Conservation (phyloP, 1,140 invertebrate species). For the Vanessa atalanta region DNA sequence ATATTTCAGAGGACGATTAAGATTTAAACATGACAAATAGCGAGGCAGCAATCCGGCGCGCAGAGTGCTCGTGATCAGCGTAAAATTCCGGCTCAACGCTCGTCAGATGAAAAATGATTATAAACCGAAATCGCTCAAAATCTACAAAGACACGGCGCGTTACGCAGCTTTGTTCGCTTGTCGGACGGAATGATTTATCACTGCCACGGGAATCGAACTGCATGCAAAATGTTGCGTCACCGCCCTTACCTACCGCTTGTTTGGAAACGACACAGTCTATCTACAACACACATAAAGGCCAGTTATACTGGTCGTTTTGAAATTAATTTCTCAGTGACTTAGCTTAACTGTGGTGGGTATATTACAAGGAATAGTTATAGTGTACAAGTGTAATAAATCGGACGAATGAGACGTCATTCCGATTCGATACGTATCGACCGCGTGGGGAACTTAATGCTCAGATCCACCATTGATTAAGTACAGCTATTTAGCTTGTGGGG, state of each 20-base stretch:
- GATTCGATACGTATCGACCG: slow-evolving; percentile 73
- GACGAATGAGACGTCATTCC: slow-evolving; percentile 77
- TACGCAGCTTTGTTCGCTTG: slow-evolving; percentile 78
- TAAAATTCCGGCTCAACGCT: slow-evolving; percentile 61
- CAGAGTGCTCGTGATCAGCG: slow-evolving; percentile 60
- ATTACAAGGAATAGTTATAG: slow-evolving; percentile 42
- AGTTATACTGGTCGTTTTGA: slow-evolving; percentile 37
- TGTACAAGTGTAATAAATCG: slow-evolving; percentile 70
- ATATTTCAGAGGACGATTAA: slow-evolving; percentile 25
- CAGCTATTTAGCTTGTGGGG: slow-evolving; percentile 69
- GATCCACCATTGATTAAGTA: slow-evolving; percentile 73
- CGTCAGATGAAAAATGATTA: slow-evolving; percentile 75
- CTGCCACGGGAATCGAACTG: slow-evolving; percentile 55
- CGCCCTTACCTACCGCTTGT: slow-evolving; percentile 36
- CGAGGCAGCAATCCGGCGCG: slow-evolving; percentile 2
- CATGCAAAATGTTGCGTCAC: slow-evolving; percentile 79
- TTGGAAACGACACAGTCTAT: slow-evolving; percentile 46
- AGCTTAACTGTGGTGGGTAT: slow-evolving; percentile 43
- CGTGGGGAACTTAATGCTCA: slow-evolving; percentile 66
- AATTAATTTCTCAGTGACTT: slow-evolving; percentile 1
- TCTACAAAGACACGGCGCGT: slow-evolving; percentile 79
- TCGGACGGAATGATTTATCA: slow-evolving; percentile 68
- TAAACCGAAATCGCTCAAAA: slow-evolving; percentile 78
- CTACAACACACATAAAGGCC: background rate
- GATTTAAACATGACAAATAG: slow-evolving; percentile 34